Evolutionary conservation across 2,797 vertebrate species (phyloP).

Genomic region (Florisuga fusca): DNA sequence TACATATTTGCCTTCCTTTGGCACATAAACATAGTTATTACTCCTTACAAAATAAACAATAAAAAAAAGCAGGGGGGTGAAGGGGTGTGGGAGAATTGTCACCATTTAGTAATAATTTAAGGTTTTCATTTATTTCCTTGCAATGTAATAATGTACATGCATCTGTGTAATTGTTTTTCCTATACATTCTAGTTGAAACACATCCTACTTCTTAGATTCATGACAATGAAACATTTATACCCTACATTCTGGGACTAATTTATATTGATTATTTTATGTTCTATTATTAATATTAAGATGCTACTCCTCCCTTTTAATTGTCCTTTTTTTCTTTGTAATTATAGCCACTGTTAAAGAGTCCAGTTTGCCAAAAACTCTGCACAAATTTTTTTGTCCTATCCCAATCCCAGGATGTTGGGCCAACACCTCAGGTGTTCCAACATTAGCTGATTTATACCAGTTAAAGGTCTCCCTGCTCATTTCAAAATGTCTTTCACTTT

Average conservation of each 20-base stretch:
- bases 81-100: not conserved
- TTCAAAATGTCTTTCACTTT: conserved; percentile 7
- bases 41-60: conserved; percentile 32
- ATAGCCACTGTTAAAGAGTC: not conserved
- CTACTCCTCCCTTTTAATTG: conserved; percentile 27
- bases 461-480: not conserved
- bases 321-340: not conserved
- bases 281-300: conserved; percentile 33
- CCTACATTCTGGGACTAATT: conserved; percentile 28
- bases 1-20: conserved; percentile 70
- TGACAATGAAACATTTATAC: conserved; percentile 43
- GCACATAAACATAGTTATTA: conserved; percentile 73
- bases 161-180: conserved; percentile 58
- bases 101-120: conserved; percentile 61
- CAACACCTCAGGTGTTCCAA: not conserved
- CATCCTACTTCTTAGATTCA: not conserved
- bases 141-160: conserved; percentile 25
- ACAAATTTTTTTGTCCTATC: not conserved
- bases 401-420: not conserved
- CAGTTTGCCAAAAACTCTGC: not conserved
- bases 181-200: conserved; percentile 23
- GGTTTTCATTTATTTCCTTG: conserved; percentile 54
- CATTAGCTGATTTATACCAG: not conserved
- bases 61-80: too few relatives aligned
- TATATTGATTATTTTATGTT: not conserved